Evolutionary conservation across 2,888 invertebrate species (phyloP).

Genomic region (Eupithecia inturbata): DNA sequence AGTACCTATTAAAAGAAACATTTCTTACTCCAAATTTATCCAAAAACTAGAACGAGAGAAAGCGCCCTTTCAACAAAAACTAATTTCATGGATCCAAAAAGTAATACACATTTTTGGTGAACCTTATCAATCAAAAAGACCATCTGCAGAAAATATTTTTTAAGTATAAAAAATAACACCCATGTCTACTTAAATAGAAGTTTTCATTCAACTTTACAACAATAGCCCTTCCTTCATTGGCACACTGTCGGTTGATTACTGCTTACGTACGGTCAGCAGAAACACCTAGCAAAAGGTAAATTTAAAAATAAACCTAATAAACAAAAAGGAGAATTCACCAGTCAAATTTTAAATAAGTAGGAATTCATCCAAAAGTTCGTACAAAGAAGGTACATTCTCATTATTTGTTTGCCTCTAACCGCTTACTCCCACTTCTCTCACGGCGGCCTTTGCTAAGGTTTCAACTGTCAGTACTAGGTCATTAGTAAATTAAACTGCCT

Average conservation of each 20-base stretch:
- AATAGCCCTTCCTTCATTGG: slow-evolving; percentile 83
- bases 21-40: not conserved
- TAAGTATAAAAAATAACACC: slow-evolving; percentile 74
- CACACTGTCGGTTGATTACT: slow-evolving; percentile 81
- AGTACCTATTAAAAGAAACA: not conserved
- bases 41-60: slow-evolving; percentile 17
- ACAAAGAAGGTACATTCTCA: not conserved
- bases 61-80: slow-evolving; percentile 49
- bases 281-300: slow-evolving; percentile 36
- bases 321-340: not conserved
- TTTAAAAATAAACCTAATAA: not conserved
- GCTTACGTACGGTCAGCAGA: slow-evolving; percentile 65
- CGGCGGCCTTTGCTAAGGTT: too few species aligned
- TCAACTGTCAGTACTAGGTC: too few species aligned
- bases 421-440: not conserved
- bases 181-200: slow-evolving; percentile 80
- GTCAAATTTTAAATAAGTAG: not conserved
- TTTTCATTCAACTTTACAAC: slow-evolving; percentile 82
- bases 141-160: slow-evolving; percentile 83
- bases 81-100: slow-evolving; percentile 76
- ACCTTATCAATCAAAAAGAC: slow-evolving; percentile 75
- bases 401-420: not conserved
- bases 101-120: slow-evolving; percentile 64
- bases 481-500: too few species aligned
- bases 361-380: not conserved